Evolutionary conservation across 2,113 vertebrate genomes (phyloP), one percentile per base, ranked within the genome.

Genomic region (Aegotheles bennettii): DNA sequence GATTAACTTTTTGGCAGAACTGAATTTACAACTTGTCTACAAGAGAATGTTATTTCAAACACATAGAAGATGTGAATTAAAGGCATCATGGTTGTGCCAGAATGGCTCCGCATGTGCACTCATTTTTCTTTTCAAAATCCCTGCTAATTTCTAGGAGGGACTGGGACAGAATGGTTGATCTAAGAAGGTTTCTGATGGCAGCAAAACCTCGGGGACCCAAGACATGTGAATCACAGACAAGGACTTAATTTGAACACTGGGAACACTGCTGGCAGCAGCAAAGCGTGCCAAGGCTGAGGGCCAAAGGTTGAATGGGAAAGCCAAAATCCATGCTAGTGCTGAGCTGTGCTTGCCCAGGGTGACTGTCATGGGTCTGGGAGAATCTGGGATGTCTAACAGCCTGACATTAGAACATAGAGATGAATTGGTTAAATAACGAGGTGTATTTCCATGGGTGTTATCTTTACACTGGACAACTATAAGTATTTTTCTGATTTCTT

Each of bases 1-100:
- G 80, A 84, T 84, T 71, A 40, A 84, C 60, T 85, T 90, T 85
- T 90, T 94, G 76, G 80, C 94, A 91, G 84, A 75, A 75, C 21
- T 60, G 61, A 81, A 59, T 91, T 92, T 95, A 59, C 68, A 78
- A 48, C 69, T 94, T 87, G 64, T 82, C 91, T 92, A 48, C 56
- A 61, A 1, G n/a, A 68, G 28, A 43, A 31, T 75, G 77, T 33
- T 92, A 64, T 78, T 89, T 87, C 69, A 89, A 84, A 87, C 68
- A 84, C 92, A 53, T 0, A 2, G 43, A 75, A 64, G 65, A 77
- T 12, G 56, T 29, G 81, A 82, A 89, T 82, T 89, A 87, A 87
- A 87, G n/a, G 57, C 73, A 40, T 4, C 7, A 4, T 9, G n/a
- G 15, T 16, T 75, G 43, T 84, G 89, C 77, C 74, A 95, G 60